Base-by-base conservation (phyloP, 2,113 vertebrate species). In the Callocephalon fimbriatum region DNA sequence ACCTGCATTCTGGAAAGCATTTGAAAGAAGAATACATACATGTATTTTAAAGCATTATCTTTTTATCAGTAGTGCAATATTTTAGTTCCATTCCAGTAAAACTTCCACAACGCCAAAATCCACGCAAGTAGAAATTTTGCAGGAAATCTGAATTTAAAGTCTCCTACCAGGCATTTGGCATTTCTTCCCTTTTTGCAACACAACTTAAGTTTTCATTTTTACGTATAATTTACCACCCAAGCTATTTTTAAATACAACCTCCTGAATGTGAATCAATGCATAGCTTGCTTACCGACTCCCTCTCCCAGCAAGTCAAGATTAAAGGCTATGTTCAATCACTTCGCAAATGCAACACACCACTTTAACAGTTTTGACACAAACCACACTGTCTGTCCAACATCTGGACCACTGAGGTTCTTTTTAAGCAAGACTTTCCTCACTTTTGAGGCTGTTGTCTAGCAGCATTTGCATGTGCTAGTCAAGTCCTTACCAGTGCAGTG, bases 301-400 rank as follows among this genome's bases (percentile, higher is more conserved):
- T 62, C 80, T 72, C 37, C 56, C 66, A 59, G 58, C 2, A 0
- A 53, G 59, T 35, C 48, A 68, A 53, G 66, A 72, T n/a, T 15
- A 59, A 67, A 82, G 31, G 58, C 48, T 25, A 2, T 3, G 9
- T 38, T 65, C 66, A 61, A 88, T 79, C 31, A 7, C 31, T n/a
- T 35, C 37, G 59, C 15, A 3, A 86, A 62, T 1, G 7, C 2
- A 2, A 72, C 0, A 1, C 8, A 5, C 84, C 22, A 15, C 37
- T 68, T 16, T 14, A 63, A 48, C 15, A 62, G 45, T 32, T 54
- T 12, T 45, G 32, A 84, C 25, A 21, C 38, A 74, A 73, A 62
- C 6, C 10, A 27, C 0, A 5, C 13, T 25, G 4, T 47, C 2
- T 35, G n/a, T 18, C 47, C 86, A 90, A 21, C 4, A 31, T 51